Base-by-base conservation (phyloP, 92 coral and sea anemone species). In the Porites cylindrica region DNA sequence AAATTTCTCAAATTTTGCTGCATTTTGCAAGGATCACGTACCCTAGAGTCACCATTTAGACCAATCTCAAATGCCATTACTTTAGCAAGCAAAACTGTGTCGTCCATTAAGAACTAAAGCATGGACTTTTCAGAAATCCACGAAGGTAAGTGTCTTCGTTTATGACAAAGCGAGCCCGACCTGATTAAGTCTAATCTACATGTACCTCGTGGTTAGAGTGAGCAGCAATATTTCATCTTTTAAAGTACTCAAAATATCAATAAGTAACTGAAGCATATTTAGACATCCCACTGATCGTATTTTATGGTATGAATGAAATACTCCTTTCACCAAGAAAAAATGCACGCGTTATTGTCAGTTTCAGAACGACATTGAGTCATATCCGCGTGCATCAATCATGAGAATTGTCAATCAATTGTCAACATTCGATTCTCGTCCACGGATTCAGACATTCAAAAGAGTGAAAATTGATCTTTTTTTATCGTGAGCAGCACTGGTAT, bases 101-200 rank as follows among this genome's bases (percentile, higher is more conserved):
- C 16, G 24, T 52, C 17, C 54, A 50, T 76, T n/a, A 9, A n/a
- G 29, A 58, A 23, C 69, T 66, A 68, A 62, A 77, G 62, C 13
- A 95, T 95, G 98, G 98, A 95, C 86, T 95, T 95, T 82, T 90
- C 98, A 24, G 98, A 94, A 87, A 94, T 94, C 80, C 94, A 92
- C 51, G 98, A 94, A 94, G 98, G 98, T 94, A 89, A 78, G 77
- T 23, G 43, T 50, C 10, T 52, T 6, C 56, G 38, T 21, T 43
- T n/a, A 23, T 21, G 60, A 73, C 73, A 54, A 54, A 52, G 67
- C 65, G 19, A 18, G 85, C 12, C 26, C 51, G 76, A 32, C 13
- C 75, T 18, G 47, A 38, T 38, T 38, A 38, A 38, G 47, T 38
- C 47, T 38, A 38, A 38, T 38, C 47, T 38, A 5, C 47, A 38